Percentiles rank a stretch among this genome's conserved stretches.
phyloP scores from a whole-genome alignment of 2,888 invertebrate species.

The Sturmia bella region DNA sequence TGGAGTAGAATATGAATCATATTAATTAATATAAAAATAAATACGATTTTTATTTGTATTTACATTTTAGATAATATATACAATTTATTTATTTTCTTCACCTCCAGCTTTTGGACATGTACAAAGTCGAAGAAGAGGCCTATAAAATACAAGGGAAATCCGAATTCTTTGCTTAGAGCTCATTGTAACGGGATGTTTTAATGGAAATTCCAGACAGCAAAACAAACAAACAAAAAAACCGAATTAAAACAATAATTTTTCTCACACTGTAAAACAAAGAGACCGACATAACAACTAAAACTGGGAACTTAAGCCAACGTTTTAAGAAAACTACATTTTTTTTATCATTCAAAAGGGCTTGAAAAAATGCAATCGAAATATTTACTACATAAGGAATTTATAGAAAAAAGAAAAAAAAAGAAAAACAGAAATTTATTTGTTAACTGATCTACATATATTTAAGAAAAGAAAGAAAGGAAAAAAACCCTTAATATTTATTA shows the following conservation, averaged over 20 bases:
- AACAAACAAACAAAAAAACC: too few species aligned
- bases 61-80: not conserved
- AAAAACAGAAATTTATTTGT: conserved; percentile 49
- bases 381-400: conserved; percentile 66
- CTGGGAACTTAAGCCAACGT: conserved; percentile 61
- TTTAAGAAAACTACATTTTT: conserved; percentile 21
- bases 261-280: conserved; percentile 63
- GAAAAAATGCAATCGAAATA: conserved; percentile 74
- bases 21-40: too few species aligned
- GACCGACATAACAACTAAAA: conserved; percentile 22
- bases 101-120: conserved; percentile 92
- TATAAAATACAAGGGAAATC: conserved; percentile 93
- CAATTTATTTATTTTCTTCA: conserved; percentile 7
- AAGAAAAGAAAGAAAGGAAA: conserved; percentile 17
- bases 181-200: conserved; percentile 41
- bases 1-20: too few species aligned
- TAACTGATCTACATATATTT: conserved; percentile 64
- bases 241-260: conserved; percentile 65
- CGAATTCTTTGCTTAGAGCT: conserved; percentile 91
- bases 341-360: conserved; percentile 39
- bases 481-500: conserved; percentile 49
- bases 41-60: too few species aligned
- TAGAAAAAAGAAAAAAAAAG: conserved; percentile 40
- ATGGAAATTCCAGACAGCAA: conserved; percentile 55
- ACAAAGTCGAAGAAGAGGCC: conserved; percentile 95